Conservation (phyloP, 1,140 invertebrate genomes). For the Acromyrmex echinatior region DNA sequence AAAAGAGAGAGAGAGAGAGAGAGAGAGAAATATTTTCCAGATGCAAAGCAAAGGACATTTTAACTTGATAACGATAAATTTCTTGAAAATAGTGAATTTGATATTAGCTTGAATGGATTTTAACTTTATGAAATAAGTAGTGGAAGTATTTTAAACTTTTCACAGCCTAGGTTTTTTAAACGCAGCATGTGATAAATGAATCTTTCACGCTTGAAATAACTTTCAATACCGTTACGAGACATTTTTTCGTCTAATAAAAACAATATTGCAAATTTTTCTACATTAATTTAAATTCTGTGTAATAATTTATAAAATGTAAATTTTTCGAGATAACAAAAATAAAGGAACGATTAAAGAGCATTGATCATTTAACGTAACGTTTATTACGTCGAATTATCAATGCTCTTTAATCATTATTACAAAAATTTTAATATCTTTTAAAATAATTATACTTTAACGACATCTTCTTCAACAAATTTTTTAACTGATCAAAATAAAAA, state of each 20-base stretch:
- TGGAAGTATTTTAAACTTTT: constrained; percentile 16
- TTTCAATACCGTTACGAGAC: background rate
- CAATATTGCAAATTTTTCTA: background rate
- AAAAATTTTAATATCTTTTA: background rate
- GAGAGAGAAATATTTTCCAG: background rate
- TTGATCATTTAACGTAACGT: background rate
- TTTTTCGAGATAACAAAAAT: background rate
- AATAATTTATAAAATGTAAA: background rate
- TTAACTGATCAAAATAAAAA: too few species aligned
- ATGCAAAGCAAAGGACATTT: background rate
- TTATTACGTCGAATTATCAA: background rate
- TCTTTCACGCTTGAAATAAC: constrained; percentile 32
- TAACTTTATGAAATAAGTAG: background rate
- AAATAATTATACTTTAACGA: constrained; percentile 2
- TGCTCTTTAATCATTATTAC: too few species aligned
- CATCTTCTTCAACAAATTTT: background rate
- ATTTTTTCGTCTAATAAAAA: background rate
- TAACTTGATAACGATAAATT: constrained; percentile 23
- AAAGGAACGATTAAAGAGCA: background rate
- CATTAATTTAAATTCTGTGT: background rate
- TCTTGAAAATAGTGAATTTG: background rate
- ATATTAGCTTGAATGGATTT: constrained; percentile 4
- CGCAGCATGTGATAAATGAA: background rate
- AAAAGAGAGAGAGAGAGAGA: background rate
- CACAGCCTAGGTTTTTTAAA: background rate